phyloP scores from a whole-genome alignment of 2,888 invertebrate species.

The Trisateles emortualis region DNA sequence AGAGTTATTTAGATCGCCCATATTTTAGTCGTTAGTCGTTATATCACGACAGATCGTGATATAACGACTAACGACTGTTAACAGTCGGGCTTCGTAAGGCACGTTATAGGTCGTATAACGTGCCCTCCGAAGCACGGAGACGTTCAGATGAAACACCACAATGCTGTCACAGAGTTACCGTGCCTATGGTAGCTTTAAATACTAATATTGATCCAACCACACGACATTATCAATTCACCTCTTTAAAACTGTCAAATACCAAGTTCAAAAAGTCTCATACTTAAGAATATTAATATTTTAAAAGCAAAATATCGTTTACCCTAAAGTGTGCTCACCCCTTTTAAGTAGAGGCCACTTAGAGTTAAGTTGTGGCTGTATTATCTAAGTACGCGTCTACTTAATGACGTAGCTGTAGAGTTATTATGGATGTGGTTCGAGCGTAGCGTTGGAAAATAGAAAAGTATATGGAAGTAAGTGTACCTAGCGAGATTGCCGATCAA shows the following conservation, averaged over 20 bases:
- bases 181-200: not conserved
- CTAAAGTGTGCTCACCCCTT: conserved; percentile 83
- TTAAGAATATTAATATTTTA: conserved; percentile 69
- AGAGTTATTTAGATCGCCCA: no score
- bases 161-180: no score
- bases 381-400: conserved; percentile 44
- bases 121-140: no score
- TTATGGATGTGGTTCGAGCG: conserved; percentile 11
- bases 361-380: conserved; percentile 71
- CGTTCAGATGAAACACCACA: no score
- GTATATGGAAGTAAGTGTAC: no score
- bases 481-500: not conserved
- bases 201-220: not conserved
- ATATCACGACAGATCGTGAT: no score
- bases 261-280: conserved; percentile 61
- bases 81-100: no score
- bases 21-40: no score
- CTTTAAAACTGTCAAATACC: conserved; percentile 14
- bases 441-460: not conserved
- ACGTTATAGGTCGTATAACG: no score
- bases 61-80: no score
- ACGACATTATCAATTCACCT: conserved; percentile 3
- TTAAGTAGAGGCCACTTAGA: conserved; percentile 79
- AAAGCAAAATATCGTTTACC: conserved; percentile 67
- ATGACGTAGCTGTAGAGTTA: conserved; percentile 17